Conservation (phyloP, 2,113 vertebrate species). For the Callithrix jacchus region DNA sequence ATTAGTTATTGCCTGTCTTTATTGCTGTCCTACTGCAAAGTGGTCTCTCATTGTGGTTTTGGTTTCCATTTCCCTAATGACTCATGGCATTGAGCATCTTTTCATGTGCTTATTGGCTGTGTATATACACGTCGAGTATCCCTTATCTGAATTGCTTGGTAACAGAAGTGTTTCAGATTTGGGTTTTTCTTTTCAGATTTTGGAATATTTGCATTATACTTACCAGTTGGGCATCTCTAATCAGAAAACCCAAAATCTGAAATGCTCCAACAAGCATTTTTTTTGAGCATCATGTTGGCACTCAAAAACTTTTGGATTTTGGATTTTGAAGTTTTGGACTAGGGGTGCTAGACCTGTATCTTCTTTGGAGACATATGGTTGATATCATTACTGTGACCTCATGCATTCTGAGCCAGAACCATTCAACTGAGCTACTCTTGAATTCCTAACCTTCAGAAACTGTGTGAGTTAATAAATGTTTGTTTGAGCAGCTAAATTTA, state of each 20-base stretch:
- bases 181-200: neutral
- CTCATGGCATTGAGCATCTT: neutral
- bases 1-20: neutral
- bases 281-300: neutral
- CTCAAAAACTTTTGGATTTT: neutral
- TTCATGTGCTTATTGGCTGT: neutral
- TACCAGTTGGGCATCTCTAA: neutral
- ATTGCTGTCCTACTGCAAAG: neutral
- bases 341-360: neutral
- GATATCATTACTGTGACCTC: neutral
- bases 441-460: constrained; percentile 25
- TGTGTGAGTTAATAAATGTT: neutral
- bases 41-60: neutral
- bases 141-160: neutral
- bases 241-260: neutral
- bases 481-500: neutral
- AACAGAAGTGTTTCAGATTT: neutral
- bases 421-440: neutral
- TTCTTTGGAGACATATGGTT: neutral
- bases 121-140: neutral
- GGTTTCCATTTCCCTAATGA: neutral
- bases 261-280: neutral
- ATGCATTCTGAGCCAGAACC: neutral
- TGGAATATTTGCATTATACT: neutral
- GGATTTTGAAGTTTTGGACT: neutral